Conservation (phyloP, 2,113 vertebrate species). For the Antechinus stuartii region DNA sequence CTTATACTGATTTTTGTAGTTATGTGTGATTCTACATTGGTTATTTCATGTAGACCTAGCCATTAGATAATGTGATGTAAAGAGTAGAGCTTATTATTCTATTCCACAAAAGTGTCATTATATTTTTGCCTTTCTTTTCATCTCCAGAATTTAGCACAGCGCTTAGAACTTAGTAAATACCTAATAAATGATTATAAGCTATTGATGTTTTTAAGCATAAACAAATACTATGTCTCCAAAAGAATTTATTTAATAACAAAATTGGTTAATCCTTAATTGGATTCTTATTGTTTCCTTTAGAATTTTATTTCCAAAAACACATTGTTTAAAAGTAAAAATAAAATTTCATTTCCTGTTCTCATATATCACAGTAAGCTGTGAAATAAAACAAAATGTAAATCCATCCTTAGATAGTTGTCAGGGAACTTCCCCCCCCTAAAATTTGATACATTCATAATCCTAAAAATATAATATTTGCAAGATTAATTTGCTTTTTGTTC, state of each 20-base stretch:
- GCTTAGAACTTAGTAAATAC: not conserved
- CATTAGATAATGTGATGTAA: not conserved
- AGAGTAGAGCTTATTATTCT: not conserved
- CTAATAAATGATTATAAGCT: not conserved
- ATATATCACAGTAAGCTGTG: not conserved
- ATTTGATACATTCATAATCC: constrained; percentile 59
- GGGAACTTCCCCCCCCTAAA: not conserved
- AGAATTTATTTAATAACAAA: not conserved
- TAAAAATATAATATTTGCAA: constrained; percentile 53
- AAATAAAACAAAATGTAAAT: constrained; percentile 34
- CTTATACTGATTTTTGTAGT: not conserved
- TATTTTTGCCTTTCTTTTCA: not conserved
- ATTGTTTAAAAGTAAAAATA: constrained; percentile 10
- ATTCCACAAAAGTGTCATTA: not conserved
- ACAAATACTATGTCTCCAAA: constrained; percentile 8
- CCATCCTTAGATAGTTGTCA: not conserved
- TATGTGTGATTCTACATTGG: not conserved
- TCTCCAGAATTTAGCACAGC: not conserved
- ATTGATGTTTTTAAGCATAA: not conserved
- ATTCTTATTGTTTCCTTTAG: constrained; percentile 4
- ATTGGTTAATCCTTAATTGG: not conserved
- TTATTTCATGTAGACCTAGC: not conserved
- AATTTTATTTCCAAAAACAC: constrained; percentile 30
- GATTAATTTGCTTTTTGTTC: constrained; percentile 70
- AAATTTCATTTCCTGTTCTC: not conserved